Conservation (phyloP, 2,888 invertebrate genomes). For the Bombyx huttoni region DNA sequence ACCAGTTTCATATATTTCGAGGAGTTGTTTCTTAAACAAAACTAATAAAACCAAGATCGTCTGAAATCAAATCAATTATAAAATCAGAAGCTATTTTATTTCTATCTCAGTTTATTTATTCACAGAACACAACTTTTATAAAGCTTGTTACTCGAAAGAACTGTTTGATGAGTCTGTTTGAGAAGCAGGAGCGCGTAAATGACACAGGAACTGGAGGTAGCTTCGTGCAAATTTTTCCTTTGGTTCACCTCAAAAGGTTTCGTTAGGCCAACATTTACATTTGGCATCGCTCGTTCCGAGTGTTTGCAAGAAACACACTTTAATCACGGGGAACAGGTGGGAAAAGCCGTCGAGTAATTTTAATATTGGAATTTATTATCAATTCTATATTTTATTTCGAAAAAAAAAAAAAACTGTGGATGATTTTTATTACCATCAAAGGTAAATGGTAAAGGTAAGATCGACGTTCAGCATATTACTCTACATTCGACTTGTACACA, state of each 20-base stretch:
- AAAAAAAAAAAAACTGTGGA: slow-evolving; percentile 11
- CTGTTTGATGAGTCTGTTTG: slow-evolving; percentile 25
- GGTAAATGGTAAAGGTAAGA: too few species aligned
- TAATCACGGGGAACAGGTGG: slow-evolving; percentile 64
- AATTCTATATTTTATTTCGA: slow-evolving; percentile 34
- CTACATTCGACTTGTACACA: too few species aligned
- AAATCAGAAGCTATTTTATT: too few species aligned
- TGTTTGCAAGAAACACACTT: slow-evolving; percentile 54
- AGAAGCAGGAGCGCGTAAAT: slow-evolving; percentile 23
- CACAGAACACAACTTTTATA: slow-evolving; percentile 1
- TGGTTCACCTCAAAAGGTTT: slow-evolving; percentile 47
- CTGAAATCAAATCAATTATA: too few species aligned
- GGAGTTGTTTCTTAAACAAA: too few species aligned
- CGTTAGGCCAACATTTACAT: slow-evolving; percentile 58
- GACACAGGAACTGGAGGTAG: slow-evolving; percentile 27
- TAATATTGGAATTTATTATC: slow-evolving; percentile 58
- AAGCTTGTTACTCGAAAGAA: slow-evolving; percentile 5
- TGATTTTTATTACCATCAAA: too few species aligned
- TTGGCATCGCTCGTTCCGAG: slow-evolving; percentile 35
- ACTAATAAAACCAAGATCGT: background rate
- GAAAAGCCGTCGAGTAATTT: slow-evolving; percentile 46
- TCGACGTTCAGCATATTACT: too few species aligned
- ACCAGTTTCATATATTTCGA: too few species aligned
- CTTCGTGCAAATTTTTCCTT: slow-evolving; percentile 43
- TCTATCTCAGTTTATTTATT: background rate